Percentiles rank a stretch among this genome's conserved stretches.
These are phyloP conservation scores for Drosophila histrio DNA, from an alignment of 2,888 invertebrate genomes.

Conservation along the genomic window DNA sequence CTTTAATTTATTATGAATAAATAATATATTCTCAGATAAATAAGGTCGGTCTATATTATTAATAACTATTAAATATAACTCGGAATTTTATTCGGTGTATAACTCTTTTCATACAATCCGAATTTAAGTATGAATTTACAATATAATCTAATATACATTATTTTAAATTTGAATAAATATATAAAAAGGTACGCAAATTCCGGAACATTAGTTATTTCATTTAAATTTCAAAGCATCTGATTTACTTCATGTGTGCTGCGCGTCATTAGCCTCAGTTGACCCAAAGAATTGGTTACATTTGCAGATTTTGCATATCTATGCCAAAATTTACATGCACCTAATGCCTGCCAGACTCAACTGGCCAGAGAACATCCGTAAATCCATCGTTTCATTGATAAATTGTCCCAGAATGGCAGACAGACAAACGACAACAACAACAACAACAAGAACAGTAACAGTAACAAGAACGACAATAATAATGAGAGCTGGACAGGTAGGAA, in stretches of 20 bases:
- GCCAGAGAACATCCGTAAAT: conserved; percentile 37
- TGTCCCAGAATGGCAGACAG: conserved; percentile 46
- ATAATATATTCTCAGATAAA: too few relatives aligned
- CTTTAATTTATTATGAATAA: neutral
- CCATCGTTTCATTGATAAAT: conserved; percentile 79
- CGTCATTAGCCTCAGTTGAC: conserved; percentile 40
- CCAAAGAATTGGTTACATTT: conserved; percentile 32
- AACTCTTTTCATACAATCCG: too few relatives aligned
- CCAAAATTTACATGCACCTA: conserved; percentile 59
- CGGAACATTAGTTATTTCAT: too few relatives aligned
- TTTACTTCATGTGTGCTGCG: neutral
- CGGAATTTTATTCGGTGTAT: too few relatives aligned
- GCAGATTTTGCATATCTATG: conserved; percentile 41
- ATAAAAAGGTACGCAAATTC: too few relatives aligned
- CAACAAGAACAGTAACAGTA: conserved; percentile 33
- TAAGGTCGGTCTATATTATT: too few relatives aligned
- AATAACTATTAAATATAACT: too few relatives aligned
- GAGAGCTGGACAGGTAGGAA: conserved; percentile 53
- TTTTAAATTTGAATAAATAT: too few relatives aligned
- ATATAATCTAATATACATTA: neutral
- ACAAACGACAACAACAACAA: conserved; percentile 26
- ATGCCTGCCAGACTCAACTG: conserved; percentile 22
- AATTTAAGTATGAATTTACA: neutral
- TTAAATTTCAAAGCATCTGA: neutral
- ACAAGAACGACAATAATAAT: conserved; percentile 30